Conservation (phyloP, 2,113 vertebrate genomes). For the Thymallus thymallus region DNA sequence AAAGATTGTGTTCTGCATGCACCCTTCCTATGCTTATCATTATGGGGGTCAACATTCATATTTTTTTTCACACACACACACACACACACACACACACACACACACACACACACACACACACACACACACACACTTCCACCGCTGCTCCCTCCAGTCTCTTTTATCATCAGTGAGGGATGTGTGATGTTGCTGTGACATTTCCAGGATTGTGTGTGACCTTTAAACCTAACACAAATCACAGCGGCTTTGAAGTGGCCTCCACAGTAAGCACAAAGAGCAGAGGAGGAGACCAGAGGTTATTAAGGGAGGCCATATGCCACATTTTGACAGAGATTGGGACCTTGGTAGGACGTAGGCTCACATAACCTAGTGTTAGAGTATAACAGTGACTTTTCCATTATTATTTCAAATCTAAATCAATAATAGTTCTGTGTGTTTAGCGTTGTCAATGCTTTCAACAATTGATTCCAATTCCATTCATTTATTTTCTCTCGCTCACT, state of each 20-base stretch:
- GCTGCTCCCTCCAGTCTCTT: background rate
- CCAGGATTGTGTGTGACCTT: slow-evolving; percentile 54
- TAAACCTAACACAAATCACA: slow-evolving; percentile 56
- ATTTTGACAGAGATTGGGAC: slow-evolving; percentile 20
- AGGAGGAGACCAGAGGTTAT: slow-evolving; percentile 40
- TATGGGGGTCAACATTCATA: background rate
- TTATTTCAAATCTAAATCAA: background rate
- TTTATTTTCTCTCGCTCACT: background rate
- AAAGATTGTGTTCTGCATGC: background rate
- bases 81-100: background rate
- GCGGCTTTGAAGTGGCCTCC: slow-evolving; percentile 60
- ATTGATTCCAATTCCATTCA: background rate
- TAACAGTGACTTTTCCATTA: background rate
- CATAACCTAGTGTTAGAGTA: too few species aligned
- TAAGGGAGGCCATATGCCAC: slow-evolving; percentile 23
- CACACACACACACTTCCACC: background rate
- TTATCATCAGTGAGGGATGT: slow-evolving; percentile 35
- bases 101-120: background rate
- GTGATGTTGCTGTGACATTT: slow-evolving; percentile 71
- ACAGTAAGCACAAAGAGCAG: slow-evolving; percentile 10
- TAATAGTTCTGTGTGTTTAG: background rate
- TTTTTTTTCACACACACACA: background rate
- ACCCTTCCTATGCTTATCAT: background rate
- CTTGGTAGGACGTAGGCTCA: too few species aligned
- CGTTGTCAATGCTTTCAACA: background rate